Base-by-base conservation (phyloP, 2,888 invertebrate species). In the Drepanosiphum platanoidis region DNA sequence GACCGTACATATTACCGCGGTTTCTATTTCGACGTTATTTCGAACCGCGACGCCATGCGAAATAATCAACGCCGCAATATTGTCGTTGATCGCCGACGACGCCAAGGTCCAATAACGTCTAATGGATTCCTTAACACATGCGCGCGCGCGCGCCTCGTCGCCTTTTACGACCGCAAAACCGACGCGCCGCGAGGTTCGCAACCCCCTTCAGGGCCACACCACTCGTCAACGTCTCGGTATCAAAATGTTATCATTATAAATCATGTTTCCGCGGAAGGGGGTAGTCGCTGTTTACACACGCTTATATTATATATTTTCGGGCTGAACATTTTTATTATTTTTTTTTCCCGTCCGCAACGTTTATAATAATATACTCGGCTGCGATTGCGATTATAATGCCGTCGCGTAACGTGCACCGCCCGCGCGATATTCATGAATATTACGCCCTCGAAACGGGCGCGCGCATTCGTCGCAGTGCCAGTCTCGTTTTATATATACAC, bases 21-120 rank as follows among this genome's bases (percentile, higher is more conserved):
- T 30, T 30, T 9, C 9, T 42, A 52, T 52, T 22, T 52, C 18
- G 18, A 22, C 52, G 22, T 52, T n/a, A n/a, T n/a, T n/a, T n/a
- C n/a, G 52, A 15, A 4, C 2, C 46, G 1, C 22, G 52, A 22
- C 18, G 18, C 4, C 22, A n/a, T 52, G 52, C 22, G 52, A 52
- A 3, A 22, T 52, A 52, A 52, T 52, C n/a, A n/a, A n/a, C n/a
- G n/a, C n/a, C n/a, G n/a, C n/a, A n/a, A n/a, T n/a, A n/a, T n/a
- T n/a, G n/a, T n/a, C n/a, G n/a, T n/a, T n/a, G n/a, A n/a, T n/a
- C n/a, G n/a, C n/a, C n/a, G n/a, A n/a, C n/a, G n/a, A n/a, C 39
- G 13, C 52, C 39, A 39, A 61, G 77, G 39, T 64, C 61, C 77
- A 61, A 77, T 61, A 77, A 61, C 30, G 77, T 61, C n/a, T n/a